Base-by-base conservation (phyloP, 2,888 invertebrate genomes). In the Galerucella pusilla region DNA sequence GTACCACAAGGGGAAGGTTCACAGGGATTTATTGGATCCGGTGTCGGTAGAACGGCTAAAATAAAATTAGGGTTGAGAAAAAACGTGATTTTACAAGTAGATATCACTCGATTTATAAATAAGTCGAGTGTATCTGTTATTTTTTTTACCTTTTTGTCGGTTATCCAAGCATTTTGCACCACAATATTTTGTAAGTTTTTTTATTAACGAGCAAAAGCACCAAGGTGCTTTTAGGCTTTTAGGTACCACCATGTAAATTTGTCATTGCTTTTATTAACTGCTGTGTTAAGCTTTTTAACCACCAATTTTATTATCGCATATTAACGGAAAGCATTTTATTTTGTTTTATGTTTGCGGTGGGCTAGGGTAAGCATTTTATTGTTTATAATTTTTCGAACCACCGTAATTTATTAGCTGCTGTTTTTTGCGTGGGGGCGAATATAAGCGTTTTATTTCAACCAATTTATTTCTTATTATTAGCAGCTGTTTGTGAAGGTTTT, bases 1-100 rank as follows among this genome's bases (percentile, higher is more conserved):
- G 90, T 85, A 73, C 90, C 90, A 83, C 90, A 90, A 45, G 93
- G 93, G 16, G 92, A 92, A 20, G 93, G 93, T 52, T 89, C 88
- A 81, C 93, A 94, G 45, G 92, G 94, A 84, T 94, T 89, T 49
- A 83, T 75, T 25, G 76, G 78, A 80, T 86, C 86, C 69, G 79
- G 78, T 60, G 75, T 76, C 52, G 80, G 80, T 65, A 77, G 45
- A 28, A 71, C 74, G 68, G 71, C 83, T 83, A 81, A 68, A 82
- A 80, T 54, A 12, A 65, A 65, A 65, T 46, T n/a, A 75, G 54
- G 35, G 35, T 28, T 71, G 45, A 61, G 14, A 74, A 69, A 66
- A 45, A 67, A 14, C 52, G n/a, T 66, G 1, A 64, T 68, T 45
- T n/a, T 28, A 42, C 42, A 25, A 63, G 52, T 14, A 52, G 52